phyloP scores from a whole-genome alignment of 2,113 vertebrate genomes.

The Heterocephalus glaber region DNA sequence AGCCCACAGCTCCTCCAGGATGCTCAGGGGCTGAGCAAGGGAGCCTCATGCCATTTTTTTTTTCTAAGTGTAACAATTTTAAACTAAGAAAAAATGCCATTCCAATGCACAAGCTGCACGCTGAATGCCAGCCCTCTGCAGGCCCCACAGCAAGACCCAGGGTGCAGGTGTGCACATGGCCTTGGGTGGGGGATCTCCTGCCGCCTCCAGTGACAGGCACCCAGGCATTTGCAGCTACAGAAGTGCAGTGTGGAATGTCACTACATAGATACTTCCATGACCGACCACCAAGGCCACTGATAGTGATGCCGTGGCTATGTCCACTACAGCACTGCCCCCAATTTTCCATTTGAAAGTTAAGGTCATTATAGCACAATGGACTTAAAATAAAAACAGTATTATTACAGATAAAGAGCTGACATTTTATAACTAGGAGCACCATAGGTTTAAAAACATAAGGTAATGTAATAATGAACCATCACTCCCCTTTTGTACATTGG shows the following conservation, averaged over 20 bases:
- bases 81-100: background rate
- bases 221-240: background rate
- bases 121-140: background rate
- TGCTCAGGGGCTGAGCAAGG: background rate
- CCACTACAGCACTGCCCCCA: background rate
- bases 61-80: background rate
- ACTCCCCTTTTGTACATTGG: background rate
- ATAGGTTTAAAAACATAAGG: background rate
- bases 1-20: background rate
- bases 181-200: background rate
- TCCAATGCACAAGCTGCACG: background rate
- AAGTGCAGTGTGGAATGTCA: background rate
- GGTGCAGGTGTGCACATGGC: background rate
- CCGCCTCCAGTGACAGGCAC: background rate
- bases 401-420: background rate
- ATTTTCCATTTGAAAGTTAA: background rate
- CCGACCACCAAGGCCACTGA: background rate
- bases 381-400: background rate
- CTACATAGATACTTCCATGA: background rate
- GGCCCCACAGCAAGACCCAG: background rate
- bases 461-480: background rate
- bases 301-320: background rate
- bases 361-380: background rate
- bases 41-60: background rate
- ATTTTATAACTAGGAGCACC: background rate